A percentile compares a stretch with the other conserved stretches of the same genome.
Conservation (phyloP, 1,140 invertebrate species). For the Bombus fervidus region DNA sequence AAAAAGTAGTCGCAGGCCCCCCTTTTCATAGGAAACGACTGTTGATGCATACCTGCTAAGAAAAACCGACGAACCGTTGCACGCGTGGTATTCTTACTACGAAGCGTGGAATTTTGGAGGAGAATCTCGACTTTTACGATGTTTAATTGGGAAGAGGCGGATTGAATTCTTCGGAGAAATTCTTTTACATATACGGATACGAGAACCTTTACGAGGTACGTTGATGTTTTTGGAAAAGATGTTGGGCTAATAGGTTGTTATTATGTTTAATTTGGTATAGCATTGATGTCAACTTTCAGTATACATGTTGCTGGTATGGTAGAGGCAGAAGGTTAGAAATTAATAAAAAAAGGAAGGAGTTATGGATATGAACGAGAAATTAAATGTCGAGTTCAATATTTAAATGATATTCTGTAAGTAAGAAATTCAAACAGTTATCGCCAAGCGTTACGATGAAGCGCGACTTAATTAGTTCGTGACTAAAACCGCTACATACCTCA, state of each 20-base stretch:
- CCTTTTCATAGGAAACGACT: constrained; percentile 14
- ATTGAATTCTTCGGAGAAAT: not conserved
- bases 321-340: too few relatives aligned
- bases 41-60: not conserved
- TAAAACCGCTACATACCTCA: constrained; percentile 55
- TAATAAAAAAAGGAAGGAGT: too few relatives aligned
- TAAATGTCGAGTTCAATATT: too few relatives aligned
- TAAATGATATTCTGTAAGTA: too few relatives aligned
- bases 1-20: constrained; percentile 10
- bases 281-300: too few relatives aligned
- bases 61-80: constrained; percentile 17
- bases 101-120: not conserved
- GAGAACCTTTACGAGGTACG: not conserved
- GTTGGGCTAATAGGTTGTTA: too few relatives aligned
- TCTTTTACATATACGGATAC: too few relatives aligned
- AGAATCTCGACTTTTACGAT: not conserved
- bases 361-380: too few relatives aligned
- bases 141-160: not conserved
- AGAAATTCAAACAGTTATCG: not conserved
- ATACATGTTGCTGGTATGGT: too few relatives aligned
- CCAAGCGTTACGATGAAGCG: constrained; percentile 57
- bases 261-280: too few relatives aligned
- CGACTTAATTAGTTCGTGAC: constrained; percentile 64
- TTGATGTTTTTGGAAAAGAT: too few relatives aligned
- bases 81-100: not conserved